Evolutionary conservation across 2,797 vertebrate species (phyloP).

Genomic region (Vultur gryphus): DNA sequence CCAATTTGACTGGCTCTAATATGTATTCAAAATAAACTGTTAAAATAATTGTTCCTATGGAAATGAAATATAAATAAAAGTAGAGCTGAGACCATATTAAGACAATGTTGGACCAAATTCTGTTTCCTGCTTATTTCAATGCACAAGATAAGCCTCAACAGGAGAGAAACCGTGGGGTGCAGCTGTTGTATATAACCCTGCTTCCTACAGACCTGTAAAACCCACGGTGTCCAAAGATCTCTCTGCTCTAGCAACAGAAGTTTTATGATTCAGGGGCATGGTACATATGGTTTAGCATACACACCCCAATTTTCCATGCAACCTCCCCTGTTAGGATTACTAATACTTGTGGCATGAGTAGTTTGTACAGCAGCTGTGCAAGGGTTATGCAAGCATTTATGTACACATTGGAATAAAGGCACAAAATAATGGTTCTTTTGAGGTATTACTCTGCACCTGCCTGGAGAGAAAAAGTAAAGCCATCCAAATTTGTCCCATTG

Average conservation of each 20-base stretch:
- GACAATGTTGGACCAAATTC: not conserved
- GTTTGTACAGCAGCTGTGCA: constrained; percentile 66
- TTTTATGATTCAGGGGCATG: constrained; percentile 63
- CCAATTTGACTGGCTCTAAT: not conserved
- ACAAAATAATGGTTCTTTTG: constrained; percentile 58
- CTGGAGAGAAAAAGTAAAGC: not conserved
- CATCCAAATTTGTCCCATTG: not conserved
- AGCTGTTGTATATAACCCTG: constrained; percentile 41
- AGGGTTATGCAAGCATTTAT: constrained; percentile 67
- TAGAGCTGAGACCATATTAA: not conserved
- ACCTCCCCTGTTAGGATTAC: constrained; percentile 68
- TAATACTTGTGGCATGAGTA: constrained; percentile 68
- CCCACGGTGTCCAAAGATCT: constrained; percentile 39
- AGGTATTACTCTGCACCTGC: constrained; percentile 56
- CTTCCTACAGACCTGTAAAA: constrained; percentile 54
- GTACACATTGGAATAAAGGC: constrained; percentile 55
- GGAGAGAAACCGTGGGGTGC: constrained; percentile 11
- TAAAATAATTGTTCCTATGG: constrained; percentile 52
- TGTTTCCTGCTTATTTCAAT: constrained; percentile 25
- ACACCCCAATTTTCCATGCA: constrained; percentile 69
- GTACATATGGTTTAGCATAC: constrained; percentile 68
- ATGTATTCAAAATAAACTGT: not conserved
- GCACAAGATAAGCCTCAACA: constrained; percentile 31
- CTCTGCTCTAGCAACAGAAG: constrained; percentile 23
- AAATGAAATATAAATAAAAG: constrained; percentile 56